These are phyloP conservation scores for Lacerta agilis DNA, from an alignment of 2,797 vertebrate genomes.

Conservation along the genomic window DNA sequence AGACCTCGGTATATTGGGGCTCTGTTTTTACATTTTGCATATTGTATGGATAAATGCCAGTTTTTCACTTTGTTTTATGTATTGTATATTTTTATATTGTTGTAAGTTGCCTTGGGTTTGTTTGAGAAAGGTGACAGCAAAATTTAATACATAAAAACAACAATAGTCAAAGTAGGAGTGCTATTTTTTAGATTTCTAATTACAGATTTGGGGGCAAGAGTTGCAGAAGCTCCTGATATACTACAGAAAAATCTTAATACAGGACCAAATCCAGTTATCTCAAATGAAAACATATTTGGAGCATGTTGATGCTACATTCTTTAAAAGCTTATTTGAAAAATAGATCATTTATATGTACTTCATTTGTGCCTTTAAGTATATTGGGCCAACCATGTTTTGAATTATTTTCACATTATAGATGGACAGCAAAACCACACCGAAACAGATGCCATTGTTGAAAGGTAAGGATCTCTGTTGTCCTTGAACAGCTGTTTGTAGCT, in stretches of 20 bases:
- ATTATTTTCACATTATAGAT: constrained; percentile 70
- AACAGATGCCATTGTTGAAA: constrained; percentile 77
- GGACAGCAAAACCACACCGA: constrained; percentile 77
- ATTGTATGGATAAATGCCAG: no score
- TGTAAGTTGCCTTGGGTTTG: no score
- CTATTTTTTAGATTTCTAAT: background rate
- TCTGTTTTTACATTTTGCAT: no score
- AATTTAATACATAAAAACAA: no score
- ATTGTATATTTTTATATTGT: no score
- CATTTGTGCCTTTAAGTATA: background rate
- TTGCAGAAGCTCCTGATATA: background rate
- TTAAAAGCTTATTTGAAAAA: constrained; percentile 1
- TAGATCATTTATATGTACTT: background rate
- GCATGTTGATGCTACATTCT: background rate
- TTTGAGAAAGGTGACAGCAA: no score
- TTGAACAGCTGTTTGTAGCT: background rate
- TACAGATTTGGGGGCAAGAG: background rate
- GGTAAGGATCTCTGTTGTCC: constrained; percentile 73
- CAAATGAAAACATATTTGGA: background rate
- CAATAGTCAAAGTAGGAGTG: background rate
- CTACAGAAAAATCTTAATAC: background rate
- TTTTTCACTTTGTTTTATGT: no score
- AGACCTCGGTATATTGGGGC: no score
- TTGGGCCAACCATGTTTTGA: constrained; percentile 28
- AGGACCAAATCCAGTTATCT: background rate